Evolutionary conservation across 2,888 invertebrate species (phyloP), one percentile per base, ranked within the genome.

Genomic region (Ectobius pallidus): DNA sequence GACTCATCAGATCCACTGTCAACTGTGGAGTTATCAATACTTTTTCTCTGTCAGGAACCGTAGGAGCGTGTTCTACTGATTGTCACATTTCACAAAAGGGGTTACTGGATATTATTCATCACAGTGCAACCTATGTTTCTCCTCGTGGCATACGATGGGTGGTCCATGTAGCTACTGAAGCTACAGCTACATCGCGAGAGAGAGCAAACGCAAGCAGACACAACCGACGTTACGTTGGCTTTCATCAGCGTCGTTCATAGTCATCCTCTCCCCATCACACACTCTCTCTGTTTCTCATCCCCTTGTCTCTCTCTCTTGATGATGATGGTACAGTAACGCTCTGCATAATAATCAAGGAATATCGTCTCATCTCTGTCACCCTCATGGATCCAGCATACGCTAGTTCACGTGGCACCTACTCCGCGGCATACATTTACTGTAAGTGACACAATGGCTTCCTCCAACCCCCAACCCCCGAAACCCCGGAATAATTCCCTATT

Each of bases 281-380:
- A 18, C 49, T 4, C 3, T 3, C 55, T 11, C 3, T 55, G 55
- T 34, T n/a, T n/a, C n/a, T n/a, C n/a, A n/a, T n/a, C n/a, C n/a
- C n/a, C 34, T 34, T 6, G 34, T 34, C 7, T 11, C 34, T 34
- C 34, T 34, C 34, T 34, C n/a, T n/a, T n/a, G n/a, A n/a, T n/a
- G n/a, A n/a, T 44, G 49, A 9, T 18, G 18, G 49, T 18, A 2
- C 49, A 4, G 49, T 18, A 18, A 3, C 9, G 18, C 9, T n/a
- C 55, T 55, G 55, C 25, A 55, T 55, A 55, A 25, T 55, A 55
- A 55, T 55, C n/a, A n/a, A n/a, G n/a, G n/a, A n/a, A n/a, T n/a
- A n/a, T n/a, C n/a, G n/a, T n/a, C n/a, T n/a, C n/a, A n/a, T n/a
- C n/a, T n/a, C n/a, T n/a, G n/a, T n/a, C n/a, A n/a, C n/a, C n/a